phyloP scores from a whole-genome alignment of 2,797 vertebrate genomes.

The Taeniopygia guttata region DNA sequence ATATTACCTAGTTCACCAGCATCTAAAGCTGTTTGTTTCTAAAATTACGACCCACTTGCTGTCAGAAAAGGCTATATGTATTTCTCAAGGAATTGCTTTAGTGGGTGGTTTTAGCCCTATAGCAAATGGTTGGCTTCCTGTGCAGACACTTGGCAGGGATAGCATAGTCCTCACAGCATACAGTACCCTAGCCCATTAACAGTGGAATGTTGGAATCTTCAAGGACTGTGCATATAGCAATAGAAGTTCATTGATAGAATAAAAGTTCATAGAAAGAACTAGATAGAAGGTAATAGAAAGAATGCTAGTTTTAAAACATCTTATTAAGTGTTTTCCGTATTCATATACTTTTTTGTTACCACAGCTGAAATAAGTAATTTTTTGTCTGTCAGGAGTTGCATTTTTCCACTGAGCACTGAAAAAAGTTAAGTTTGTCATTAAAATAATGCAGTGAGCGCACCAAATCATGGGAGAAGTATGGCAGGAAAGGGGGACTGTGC shows the following conservation, averaged over 20 bases:
- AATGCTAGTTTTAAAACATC: background rate
- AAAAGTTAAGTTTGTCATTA: background rate
- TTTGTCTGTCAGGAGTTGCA: background rate
- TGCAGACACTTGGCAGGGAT: background rate
- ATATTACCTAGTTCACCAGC: slow-evolving; percentile 27
- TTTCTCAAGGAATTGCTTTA: slow-evolving; percentile 44
- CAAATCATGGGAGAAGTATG: background rate
- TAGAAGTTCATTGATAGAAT: background rate
- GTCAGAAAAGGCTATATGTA: slow-evolving; percentile 1
- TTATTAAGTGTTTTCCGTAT: background rate
- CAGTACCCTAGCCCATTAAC: background rate
- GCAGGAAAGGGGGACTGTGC: background rate
- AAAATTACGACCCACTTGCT: slow-evolving; percentile 25
- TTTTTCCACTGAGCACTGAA: background rate
- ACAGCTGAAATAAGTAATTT: background rate
- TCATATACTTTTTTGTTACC: background rate
- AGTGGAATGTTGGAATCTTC: background rate
- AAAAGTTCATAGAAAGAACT: background rate
- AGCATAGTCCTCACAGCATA: background rate
- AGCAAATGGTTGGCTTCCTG: slow-evolving; percentile 32
- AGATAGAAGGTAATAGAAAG: background rate
- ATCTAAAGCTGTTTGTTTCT: slow-evolving; percentile 45
- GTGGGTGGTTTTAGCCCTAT: slow-evolving; percentile 2
- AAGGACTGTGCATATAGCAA: background rate
- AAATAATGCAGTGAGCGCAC: rapidly evolving